phyloP scores from a whole-genome alignment of 2,888 invertebrate species.

The Diaperis boleti region DNA sequence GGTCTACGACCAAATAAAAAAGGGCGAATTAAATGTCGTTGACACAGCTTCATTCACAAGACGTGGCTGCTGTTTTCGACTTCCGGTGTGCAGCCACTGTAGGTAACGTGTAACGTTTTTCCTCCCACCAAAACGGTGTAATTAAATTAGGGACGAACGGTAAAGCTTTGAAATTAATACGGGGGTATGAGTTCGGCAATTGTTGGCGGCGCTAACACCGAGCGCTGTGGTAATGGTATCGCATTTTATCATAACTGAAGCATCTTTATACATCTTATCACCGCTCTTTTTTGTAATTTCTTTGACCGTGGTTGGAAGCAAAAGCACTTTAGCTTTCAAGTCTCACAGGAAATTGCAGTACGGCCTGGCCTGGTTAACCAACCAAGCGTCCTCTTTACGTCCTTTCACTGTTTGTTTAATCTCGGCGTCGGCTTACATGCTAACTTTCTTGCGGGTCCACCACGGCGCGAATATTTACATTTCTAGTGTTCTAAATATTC shows the following conservation, averaged over 20 bases:
- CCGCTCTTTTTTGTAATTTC: slow-evolving; percentile 54
- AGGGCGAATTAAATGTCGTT: too few species aligned
- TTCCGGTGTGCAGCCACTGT: too few species aligned
- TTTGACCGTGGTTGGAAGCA: slow-evolving; percentile 58
- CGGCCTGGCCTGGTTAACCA: slow-evolving; percentile 46
- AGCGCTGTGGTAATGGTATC: slow-evolving; percentile 45
- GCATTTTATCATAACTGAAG: slow-evolving; percentile 53
- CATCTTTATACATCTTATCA: slow-evolving; percentile 56
- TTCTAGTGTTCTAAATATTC: slow-evolving; percentile 38
- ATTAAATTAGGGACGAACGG: slow-evolving; percentile 16
- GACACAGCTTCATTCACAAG: too few species aligned
- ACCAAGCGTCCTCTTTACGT: slow-evolving; percentile 43
- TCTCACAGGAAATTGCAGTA: slow-evolving; percentile 59
- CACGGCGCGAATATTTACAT: slow-evolving; percentile 41
- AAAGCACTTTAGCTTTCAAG: slow-evolving; percentile 59
- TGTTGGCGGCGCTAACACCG: slow-evolving; percentile 3
- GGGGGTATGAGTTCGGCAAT: slow-evolving; percentile 15
- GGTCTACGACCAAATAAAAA: too few species aligned
- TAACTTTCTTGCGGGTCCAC: slow-evolving; percentile 38
- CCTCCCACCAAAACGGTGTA: not conserved
- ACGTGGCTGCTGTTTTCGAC: too few species aligned
- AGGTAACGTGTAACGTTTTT: slow-evolving; percentile 11
- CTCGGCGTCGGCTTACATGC: slow-evolving; percentile 43
- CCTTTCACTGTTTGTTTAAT: slow-evolving; percentile 50
- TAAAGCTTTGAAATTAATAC: slow-evolving; percentile 17